Evolutionary conservation across 2,888 invertebrate genomes (phyloP).

Genomic region (Watsonalla cultraria): DNA sequence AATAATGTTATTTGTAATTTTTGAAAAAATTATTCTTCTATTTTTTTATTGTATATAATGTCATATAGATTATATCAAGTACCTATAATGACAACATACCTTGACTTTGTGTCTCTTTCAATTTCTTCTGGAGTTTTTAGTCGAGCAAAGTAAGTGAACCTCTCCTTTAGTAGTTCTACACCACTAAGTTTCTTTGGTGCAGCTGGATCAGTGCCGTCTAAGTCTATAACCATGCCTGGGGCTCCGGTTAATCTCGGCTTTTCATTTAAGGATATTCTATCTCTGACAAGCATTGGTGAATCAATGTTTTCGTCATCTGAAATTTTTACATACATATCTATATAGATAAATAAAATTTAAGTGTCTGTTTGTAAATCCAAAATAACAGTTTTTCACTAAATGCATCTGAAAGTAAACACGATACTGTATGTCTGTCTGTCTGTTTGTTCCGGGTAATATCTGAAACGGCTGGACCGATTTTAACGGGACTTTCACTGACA

Average conservation of each 20-base stretch:
- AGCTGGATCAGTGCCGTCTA: slow-evolving; percentile 37
- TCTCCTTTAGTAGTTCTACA: slow-evolving; percentile 82
- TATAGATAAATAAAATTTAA: too few species aligned
- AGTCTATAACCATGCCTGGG: slow-evolving; percentile 70
- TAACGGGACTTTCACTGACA: too few species aligned
- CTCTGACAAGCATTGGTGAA: slow-evolving; percentile 34
- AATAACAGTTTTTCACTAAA: too few species aligned
- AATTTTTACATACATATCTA: slow-evolving; percentile 13
- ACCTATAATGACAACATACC: slow-evolving; percentile 39
- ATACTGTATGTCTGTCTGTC: too few species aligned
- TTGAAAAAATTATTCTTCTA: too few species aligned
- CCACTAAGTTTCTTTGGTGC: slow-evolving; percentile 70
- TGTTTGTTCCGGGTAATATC: too few species aligned
- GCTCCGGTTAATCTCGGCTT: slow-evolving; percentile 72
- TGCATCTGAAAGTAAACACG: too few species aligned
- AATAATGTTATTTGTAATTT: too few species aligned
- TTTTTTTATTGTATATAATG: too few species aligned
- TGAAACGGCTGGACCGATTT: too few species aligned
- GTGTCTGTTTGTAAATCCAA: too few species aligned
- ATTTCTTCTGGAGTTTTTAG: slow-evolving; percentile 71
- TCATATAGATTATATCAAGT: too few species aligned
- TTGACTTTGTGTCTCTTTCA: slow-evolving; percentile 76
- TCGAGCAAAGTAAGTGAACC: slow-evolving; percentile 83
- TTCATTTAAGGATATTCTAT: slow-evolving; percentile 23
- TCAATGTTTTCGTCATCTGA: slow-evolving; percentile 25